These are phyloP conservation scores for Geotrypetes seraphini DNA, from an alignment of 2,797 vertebrate genomes.

Conservation along the genomic window DNA sequence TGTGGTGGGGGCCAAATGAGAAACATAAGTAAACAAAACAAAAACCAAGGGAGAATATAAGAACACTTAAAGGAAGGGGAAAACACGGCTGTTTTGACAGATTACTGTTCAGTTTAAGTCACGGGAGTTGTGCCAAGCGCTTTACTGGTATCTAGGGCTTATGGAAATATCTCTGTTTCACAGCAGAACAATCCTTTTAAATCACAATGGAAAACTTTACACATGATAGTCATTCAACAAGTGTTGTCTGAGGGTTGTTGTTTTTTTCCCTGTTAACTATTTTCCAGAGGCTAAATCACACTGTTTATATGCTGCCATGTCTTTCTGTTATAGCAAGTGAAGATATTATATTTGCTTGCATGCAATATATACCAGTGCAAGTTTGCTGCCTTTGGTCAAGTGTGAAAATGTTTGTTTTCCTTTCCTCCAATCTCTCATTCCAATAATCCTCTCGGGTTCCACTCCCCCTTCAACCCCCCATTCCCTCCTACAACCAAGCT, in stretches of 20 bases:
- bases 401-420: no score
- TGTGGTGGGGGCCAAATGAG: background rate
- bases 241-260: background rate
- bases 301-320: background rate
- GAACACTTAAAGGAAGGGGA: no score
- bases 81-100: no score
- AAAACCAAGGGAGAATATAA: background rate
- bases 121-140: background rate
- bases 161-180: conserved; percentile 3
- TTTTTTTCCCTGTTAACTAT: background rate
- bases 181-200: background rate
- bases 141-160: background rate
- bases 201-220: background rate
- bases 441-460: no score
- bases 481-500: no score
- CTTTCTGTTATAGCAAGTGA: no score
- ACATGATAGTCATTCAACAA: background rate
- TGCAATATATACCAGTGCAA: no score
- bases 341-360: no score
- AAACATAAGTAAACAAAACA: conserved; percentile 1
- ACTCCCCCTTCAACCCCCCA: no score
- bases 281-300: background rate
- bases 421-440: no score
- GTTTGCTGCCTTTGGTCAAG: no score
- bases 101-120: conserved; percentile 6